phyloP scores from a whole-genome alignment of 2,797 vertebrate genomes.

The Fratercula arctica region DNA sequence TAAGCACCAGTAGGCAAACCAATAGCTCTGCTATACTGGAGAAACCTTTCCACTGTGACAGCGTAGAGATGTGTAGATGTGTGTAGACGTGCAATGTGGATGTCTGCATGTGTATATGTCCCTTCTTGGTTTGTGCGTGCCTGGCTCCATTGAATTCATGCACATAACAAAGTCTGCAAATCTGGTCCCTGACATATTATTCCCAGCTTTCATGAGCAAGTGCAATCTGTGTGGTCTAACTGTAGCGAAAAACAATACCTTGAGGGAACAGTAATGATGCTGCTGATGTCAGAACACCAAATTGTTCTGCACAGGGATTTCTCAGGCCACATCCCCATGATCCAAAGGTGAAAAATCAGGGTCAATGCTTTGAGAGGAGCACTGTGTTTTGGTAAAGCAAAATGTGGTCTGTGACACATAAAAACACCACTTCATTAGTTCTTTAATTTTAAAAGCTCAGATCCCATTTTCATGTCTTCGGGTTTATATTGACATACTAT shows the following conservation, averaged over 20 bases:
- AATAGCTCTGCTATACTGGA: background rate
- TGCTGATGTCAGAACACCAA: background rate
- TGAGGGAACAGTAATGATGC: background rate
- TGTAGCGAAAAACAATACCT: background rate
- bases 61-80: background rate
- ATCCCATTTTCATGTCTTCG: background rate
- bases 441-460: background rate
- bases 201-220: background rate
- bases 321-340: background rate
- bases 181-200: background rate
- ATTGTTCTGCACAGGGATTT: background rate
- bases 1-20: background rate
- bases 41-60: background rate
- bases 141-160: background rate
- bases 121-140: background rate
- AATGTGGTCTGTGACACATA: background rate
- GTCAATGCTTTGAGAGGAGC: background rate
- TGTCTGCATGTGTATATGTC: background rate
- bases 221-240: background rate
- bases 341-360: background rate
- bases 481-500: background rate
- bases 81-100: background rate
- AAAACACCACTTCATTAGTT: background rate
- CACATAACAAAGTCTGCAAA: background rate
- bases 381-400: background rate